phyloP scores from a whole-genome alignment of 2,888 invertebrate species.

The Sesia bembeciformis region DNA sequence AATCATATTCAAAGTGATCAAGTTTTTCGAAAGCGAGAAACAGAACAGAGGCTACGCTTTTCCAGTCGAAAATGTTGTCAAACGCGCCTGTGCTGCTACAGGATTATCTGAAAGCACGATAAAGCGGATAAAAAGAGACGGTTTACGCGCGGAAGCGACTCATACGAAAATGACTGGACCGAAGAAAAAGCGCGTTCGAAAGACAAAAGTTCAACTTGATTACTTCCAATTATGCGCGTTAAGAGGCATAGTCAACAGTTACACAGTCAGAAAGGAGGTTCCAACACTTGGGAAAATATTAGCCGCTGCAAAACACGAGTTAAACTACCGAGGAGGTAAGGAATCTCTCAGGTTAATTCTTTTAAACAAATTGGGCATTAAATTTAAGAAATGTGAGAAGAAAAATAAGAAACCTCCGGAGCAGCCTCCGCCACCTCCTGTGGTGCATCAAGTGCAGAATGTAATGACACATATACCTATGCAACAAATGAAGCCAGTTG shows the following conservation, averaged over 20 bases:
- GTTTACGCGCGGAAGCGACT: slow-evolving; percentile 54
- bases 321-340: slow-evolving; percentile 58
- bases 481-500: slow-evolving; percentile 42
- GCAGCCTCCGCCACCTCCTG: slow-evolving; percentile 18
- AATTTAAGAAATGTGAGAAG: slow-evolving; percentile 66
- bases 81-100: slow-evolving; percentile 60
- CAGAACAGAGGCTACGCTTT: slow-evolving; percentile 61
- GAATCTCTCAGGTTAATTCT: slow-evolving; percentile 59
- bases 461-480: slow-evolving; percentile 23
- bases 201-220: slow-evolving; percentile 62
- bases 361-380: slow-evolving; percentile 60
- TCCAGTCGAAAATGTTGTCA: slow-evolving; percentile 63
- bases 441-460: slow-evolving; percentile 16
- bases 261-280: slow-evolving; percentile 54
- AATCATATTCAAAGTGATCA: slow-evolving; percentile 61
- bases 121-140: slow-evolving; percentile 59
- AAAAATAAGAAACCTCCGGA: slow-evolving; percentile 59
- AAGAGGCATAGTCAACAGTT: slow-evolving; percentile 57
- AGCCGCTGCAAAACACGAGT: slow-evolving; percentile 51
- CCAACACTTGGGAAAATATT: slow-evolving; percentile 63
- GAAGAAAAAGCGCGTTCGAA: slow-evolving; percentile 57
- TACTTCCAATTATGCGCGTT: slow-evolving; percentile 60
- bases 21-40: slow-evolving; percentile 67
- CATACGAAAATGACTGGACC: slow-evolving; percentile 63
- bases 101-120: slow-evolving; percentile 63